Base-by-base conservation (phyloP, 2,888 invertebrate species). In the Ormyrus nitidulus region DNA sequence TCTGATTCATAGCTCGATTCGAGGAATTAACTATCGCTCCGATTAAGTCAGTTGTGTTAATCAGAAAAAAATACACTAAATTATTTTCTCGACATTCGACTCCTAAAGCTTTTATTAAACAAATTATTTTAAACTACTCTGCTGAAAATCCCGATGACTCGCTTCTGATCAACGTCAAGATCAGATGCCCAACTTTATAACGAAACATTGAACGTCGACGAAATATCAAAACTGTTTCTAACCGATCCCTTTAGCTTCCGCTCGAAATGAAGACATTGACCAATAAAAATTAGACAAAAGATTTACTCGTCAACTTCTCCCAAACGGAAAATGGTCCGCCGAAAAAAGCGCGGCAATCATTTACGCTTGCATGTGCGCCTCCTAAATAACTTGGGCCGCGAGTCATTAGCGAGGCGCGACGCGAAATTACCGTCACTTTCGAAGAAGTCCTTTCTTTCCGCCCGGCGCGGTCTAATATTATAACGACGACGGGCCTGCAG, bases 361-460 rank as follows among this genome's bases (percentile, higher is more conserved):
- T 34, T 34, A 34, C 0, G 48, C 46, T 2, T 34, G 44, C 51
- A 53, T 59, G 13, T 68, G 34, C 46, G 9, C 46, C 13, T 61
- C 34, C 59, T 61, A 10, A 34, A 49, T 61, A 68, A 72, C 34
- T 49, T 11, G 53, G 49, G 49, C 56, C 53, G 48, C 49, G 54
- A 65, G 79, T 79, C 74, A 79, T 79, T 79, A 75, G 74, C 56
- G 65, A 51, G 74, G 54, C 79, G 74, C 74, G 79, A 69, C 61
- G 58, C 58, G 69, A 75, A 79, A 79, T 79, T 79, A 70, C 79
- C 73, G 66, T 62, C 72, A 76, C 68, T 80, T 80, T 80, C 75
- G 80, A 80, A 80, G 76, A 77, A 77, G 74, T 34, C 9, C 11
- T 51, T 48, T 65, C 68, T 19, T 53, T 10, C 19, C 10, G 7